Evolutionary conservation across 2,888 invertebrate genomes (phyloP).

Genomic region (Thecocarcelia acutangulata): DNA sequence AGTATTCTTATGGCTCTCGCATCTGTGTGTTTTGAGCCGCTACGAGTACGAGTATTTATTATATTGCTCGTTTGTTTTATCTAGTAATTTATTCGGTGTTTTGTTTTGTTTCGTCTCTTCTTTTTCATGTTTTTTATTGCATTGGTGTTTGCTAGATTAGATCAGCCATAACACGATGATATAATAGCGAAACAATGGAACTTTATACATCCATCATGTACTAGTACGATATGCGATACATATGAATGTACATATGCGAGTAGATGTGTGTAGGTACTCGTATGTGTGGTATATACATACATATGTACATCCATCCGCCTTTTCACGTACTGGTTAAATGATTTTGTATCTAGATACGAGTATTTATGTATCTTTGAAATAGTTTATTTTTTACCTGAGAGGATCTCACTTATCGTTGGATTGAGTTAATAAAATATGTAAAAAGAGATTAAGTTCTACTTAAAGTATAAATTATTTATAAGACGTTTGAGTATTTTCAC

Average conservation of each 20-base stretch:
- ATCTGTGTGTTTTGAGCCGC: constrained; percentile 5
- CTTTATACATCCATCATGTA: neutral
- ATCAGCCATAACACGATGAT: constrained; percentile 65
- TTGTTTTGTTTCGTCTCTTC: constrained; percentile 31
- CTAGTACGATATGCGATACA: neutral
- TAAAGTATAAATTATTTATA: constrained; percentile 17
- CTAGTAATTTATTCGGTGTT: constrained; percentile 16
- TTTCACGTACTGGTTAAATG: too few relatives aligned
- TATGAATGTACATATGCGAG: too few relatives aligned
- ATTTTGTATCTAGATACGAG: too few relatives aligned
- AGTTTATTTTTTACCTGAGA: neutral
- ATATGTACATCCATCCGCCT: too few relatives aligned
- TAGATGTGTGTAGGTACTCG: too few relatives aligned
- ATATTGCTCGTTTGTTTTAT: constrained; percentile 5
- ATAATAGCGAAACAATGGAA: constrained; percentile 55
- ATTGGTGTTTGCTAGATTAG: constrained; percentile 56
- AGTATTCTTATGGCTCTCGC: constrained; percentile 26
- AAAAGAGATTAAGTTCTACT: constrained; percentile 1
- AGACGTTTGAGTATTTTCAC: neutral
- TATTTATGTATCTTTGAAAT: neutral
- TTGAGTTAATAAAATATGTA: neutral
- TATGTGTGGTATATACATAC: too few relatives aligned
- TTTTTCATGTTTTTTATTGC: neutral
- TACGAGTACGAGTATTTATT: too few relatives aligned
- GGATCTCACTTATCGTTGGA: neutral